A percentile compares a stretch with the other conserved stretches of the same genome.
phyloP scores from a whole-genome alignment of 2,888 invertebrate species.

The Polydrusus cervinus region DNA sequence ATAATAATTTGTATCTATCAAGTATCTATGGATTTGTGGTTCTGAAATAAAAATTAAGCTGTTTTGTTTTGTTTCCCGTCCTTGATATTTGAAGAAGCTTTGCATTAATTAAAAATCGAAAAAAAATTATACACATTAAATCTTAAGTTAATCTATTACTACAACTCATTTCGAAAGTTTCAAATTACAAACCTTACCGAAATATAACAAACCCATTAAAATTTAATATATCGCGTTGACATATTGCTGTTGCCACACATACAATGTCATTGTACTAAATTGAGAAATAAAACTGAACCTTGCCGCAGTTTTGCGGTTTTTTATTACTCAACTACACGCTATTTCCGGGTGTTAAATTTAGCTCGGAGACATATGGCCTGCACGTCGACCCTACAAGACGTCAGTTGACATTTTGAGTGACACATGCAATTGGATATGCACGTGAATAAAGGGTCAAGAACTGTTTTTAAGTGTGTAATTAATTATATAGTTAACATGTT shows the following conservation, averaged over 20 bases:
- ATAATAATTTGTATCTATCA: no score
- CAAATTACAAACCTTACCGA: background rate
- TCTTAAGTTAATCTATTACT: no score
- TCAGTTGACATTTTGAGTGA: slow-evolving; percentile 47
- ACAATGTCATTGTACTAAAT: slow-evolving; percentile 38
- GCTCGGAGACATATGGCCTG: slow-evolving; percentile 47
- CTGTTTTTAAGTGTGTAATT: slow-evolving; percentile 24
- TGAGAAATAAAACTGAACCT: slow-evolving; percentile 27
- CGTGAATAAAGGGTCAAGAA: slow-evolving; percentile 26
- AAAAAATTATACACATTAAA: no score
- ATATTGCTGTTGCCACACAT: background rate
- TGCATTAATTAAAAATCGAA: no score
- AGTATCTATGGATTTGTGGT: no score
- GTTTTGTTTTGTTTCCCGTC: no score
- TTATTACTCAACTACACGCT: slow-evolving; percentile 37
- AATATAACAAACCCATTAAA: background rate
- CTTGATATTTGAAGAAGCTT: no score
- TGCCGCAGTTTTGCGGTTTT: slow-evolving; percentile 32
- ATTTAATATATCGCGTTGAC: background rate
- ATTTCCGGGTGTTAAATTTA: slow-evolving; percentile 52
- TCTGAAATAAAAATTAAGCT: no score
- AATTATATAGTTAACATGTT: slow-evolving; percentile 23
- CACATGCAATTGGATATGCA: slow-evolving; percentile 42
- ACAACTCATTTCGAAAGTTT: background rate
- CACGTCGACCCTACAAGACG: slow-evolving; percentile 37